Evolutionary conservation across 2,797 vertebrate genomes (phyloP).

Genomic region (Dromococcyx pavoninus): DNA sequence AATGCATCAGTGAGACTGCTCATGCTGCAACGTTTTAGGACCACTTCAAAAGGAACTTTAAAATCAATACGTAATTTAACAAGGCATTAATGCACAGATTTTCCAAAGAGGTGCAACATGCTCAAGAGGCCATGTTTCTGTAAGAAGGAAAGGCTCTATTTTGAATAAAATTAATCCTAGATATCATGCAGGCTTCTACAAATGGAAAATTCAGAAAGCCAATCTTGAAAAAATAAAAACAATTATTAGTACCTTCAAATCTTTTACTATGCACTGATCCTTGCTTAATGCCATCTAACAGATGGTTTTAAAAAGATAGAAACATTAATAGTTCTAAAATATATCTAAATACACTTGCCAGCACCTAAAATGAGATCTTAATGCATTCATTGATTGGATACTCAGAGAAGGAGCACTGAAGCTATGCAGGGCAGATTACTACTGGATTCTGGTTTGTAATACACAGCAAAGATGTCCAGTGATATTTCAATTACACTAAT

Average conservation of each 20-base stretch:
- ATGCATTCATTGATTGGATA: neutral
- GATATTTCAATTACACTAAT: neutral
- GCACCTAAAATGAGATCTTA: neutral
- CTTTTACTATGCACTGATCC: neutral
- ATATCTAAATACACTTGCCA: neutral
- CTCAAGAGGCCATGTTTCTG: neutral
- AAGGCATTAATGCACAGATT: neutral
- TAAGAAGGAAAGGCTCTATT: neutral
- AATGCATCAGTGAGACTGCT: neutral
- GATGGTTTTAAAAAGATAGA: neutral
- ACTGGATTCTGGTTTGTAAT: neutral
- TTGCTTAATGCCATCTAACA: neutral
- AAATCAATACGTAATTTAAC: neutral
- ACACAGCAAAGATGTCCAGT: neutral
- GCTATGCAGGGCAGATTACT: fast-evolving
- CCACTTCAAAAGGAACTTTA: neutral
- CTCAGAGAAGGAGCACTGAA: neutral
- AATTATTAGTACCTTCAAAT: neutral
- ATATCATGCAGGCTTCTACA: neutral
- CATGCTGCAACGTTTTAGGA: neutral
- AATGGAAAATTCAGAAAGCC: neutral
- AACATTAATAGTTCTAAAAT: neutral
- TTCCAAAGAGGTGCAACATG: neutral
- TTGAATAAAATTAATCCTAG: neutral
- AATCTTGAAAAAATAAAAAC: neutral